Conservation (phyloP, 2,797 vertebrate genomes). For the Apodemus agrarius region DNA sequence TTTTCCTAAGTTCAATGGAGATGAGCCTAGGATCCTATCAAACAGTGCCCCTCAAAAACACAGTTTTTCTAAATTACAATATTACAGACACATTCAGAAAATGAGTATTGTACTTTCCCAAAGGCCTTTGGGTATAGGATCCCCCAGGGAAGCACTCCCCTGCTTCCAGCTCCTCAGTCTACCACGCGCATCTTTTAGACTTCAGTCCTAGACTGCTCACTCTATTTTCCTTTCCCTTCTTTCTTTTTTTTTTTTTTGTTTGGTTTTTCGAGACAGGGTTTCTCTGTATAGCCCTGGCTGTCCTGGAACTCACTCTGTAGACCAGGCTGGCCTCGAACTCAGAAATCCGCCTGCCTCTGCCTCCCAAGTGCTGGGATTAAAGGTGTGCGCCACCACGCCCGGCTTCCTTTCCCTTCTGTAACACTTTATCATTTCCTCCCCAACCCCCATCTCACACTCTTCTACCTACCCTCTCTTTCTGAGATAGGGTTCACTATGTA, state of each 20-base stretch:
- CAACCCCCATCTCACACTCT: background rate
- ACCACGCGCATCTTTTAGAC: background rate
- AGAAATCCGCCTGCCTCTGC: too few relatives aligned
- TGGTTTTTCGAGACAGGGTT: too few relatives aligned
- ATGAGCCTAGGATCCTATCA: background rate
- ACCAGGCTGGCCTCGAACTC: too few relatives aligned
- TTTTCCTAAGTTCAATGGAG: background rate
- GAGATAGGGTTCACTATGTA: background rate
- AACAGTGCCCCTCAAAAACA: background rate
- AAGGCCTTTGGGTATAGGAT: background rate
- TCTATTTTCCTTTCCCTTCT: background rate
- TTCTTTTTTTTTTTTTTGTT: too few relatives aligned
- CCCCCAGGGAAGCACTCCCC: background rate
- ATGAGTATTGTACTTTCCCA: slow-evolving; percentile 24
- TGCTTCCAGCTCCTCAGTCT: background rate
- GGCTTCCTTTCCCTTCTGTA: background rate
- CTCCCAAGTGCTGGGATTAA: too few relatives aligned
- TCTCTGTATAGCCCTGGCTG: too few relatives aligned
- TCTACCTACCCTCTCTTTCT: background rate
- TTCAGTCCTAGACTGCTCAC: background rate
- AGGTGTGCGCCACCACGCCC: too few relatives aligned
- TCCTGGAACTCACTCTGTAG: too few relatives aligned
- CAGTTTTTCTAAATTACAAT: background rate
- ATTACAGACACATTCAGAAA: background rate
- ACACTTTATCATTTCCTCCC: background rate